Evolutionary conservation across 1,140 invertebrate species (phyloP).

Genomic region (Coptotermes formosanus): DNA sequence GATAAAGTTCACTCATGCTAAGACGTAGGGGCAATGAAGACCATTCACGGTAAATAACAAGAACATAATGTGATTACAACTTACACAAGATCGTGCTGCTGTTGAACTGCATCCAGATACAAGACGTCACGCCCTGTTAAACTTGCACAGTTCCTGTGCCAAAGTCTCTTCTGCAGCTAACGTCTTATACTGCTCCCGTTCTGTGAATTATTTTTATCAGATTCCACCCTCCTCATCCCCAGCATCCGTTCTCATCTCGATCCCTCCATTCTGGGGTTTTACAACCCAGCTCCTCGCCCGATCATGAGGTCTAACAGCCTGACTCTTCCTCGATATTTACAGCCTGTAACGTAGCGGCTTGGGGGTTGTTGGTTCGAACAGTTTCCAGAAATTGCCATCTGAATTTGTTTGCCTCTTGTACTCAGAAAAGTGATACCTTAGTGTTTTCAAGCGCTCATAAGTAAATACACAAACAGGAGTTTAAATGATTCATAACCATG

Average conservation of each 20-base stretch:
- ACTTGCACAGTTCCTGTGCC: not conserved
- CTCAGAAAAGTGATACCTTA: too few species aligned
- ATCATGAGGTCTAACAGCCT: not conserved
- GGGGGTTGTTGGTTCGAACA: not conserved
- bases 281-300: not conserved
- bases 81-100: too few species aligned
- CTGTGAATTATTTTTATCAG: conserved; percentile 18
- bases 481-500: too few species aligned
- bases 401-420: not conserved
- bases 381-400: not conserved
- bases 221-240: not conserved
- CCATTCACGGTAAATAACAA: too few species aligned
- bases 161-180: not conserved
- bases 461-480: too few species aligned
- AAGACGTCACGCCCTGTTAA: too few species aligned
- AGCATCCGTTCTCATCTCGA: not conserved
- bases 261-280: not conserved
- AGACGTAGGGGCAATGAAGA: too few species aligned
- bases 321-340: too few species aligned
- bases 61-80: too few species aligned
- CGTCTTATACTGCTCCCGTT: not conserved
- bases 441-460: too few species aligned
- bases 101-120: too few species aligned
- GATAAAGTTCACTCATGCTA: too few species aligned
- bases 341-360: not conserved